phyloP scores from a whole-genome alignment of 2,888 invertebrate genomes.

The Tetheella fluctuosa region DNA sequence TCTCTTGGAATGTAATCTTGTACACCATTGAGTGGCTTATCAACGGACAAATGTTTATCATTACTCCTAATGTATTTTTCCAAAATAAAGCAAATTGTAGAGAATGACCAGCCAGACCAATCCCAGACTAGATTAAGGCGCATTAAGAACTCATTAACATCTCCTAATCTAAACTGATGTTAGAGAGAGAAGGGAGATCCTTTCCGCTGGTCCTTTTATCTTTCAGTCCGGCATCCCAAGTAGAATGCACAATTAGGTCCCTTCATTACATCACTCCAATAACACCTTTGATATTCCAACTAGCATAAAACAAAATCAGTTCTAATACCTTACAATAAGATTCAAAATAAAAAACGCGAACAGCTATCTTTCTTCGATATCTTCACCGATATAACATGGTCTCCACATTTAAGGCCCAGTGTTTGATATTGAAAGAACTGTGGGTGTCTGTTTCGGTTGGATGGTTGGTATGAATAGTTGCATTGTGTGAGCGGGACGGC shows the following conservation, averaged over 20 bases:
- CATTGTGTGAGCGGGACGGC: slow-evolving; percentile 76
- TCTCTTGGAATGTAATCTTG: too few relatives aligned
- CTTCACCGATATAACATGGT: slow-evolving; percentile 46
- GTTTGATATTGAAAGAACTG: slow-evolving; percentile 74
- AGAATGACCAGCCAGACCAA: background rate
- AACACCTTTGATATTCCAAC: slow-evolving; percentile 71
- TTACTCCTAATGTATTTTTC: background rate
- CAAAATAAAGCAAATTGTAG: background rate
- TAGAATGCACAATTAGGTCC: slow-evolving; percentile 81
- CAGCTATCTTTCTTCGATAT: slow-evolving; percentile 51
- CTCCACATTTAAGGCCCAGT: slow-evolving; percentile 46
- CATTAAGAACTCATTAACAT: slow-evolving; percentile 7
- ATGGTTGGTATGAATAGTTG: slow-evolving; percentile 68
- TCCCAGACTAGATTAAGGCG: slow-evolving; percentile 5
- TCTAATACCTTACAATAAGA: slow-evolving; percentile 25
- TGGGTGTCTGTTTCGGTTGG: slow-evolving; percentile 45
- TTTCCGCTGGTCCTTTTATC: slow-evolving; percentile 67
- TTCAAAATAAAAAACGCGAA: slow-evolving; percentile 23
- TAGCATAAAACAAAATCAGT: slow-evolving; percentile 28
- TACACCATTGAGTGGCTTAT: too few relatives aligned
- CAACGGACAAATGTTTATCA: background rate
- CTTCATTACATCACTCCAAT: slow-evolving; percentile 82
- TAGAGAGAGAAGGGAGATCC: slow-evolving; percentile 49
- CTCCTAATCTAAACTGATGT: slow-evolving; percentile 37
- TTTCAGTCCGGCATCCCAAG: slow-evolving; percentile 64